Percentiles rank a stretch among this genome's conserved stretches.
phyloP scores from a whole-genome alignment of 2,113 vertebrate genomes.

The Plecotus auritus region DNA sequence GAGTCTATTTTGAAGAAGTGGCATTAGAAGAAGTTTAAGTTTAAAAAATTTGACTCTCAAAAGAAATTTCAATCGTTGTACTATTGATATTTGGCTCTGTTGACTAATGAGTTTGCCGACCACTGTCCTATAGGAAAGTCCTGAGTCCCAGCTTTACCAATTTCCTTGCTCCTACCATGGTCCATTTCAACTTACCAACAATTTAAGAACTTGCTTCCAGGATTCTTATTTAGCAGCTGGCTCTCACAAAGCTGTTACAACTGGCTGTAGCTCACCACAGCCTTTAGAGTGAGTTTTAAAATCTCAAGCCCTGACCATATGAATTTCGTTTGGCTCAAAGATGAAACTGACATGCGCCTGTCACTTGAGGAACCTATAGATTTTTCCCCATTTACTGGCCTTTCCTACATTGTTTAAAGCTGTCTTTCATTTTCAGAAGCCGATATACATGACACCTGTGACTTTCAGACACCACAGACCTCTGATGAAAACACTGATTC shows the following conservation, averaged over 20 bases:
- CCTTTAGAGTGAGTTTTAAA: not conserved
- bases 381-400: not conserved
- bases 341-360: not conserved
- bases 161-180: rapidly evolving
- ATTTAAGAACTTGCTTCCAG: not conserved
- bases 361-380: not conserved
- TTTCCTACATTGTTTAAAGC: not conserved
- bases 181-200: not conserved
- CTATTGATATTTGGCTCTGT: too few species aligned
- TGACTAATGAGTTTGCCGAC: too few species aligned
- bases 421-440: slow-evolving; percentile 16
- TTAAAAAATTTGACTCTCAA: too few species aligned
- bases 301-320: not conserved
- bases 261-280: not conserved
- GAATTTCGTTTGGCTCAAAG: not conserved
- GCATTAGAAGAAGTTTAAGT: too few species aligned
- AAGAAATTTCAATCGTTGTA: too few species aligned
- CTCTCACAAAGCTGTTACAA: not conserved
- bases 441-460: not conserved
- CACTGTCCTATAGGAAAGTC: not conserved
- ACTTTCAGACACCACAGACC: not conserved
- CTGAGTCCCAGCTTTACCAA: not conserved
- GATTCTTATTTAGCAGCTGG: not conserved
- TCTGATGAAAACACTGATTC: not conserved
- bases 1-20: too few species aligned